Evolutionary conservation across 2,797 vertebrate genomes (phyloP).

Genomic region (Labroides dimidiatus): DNA sequence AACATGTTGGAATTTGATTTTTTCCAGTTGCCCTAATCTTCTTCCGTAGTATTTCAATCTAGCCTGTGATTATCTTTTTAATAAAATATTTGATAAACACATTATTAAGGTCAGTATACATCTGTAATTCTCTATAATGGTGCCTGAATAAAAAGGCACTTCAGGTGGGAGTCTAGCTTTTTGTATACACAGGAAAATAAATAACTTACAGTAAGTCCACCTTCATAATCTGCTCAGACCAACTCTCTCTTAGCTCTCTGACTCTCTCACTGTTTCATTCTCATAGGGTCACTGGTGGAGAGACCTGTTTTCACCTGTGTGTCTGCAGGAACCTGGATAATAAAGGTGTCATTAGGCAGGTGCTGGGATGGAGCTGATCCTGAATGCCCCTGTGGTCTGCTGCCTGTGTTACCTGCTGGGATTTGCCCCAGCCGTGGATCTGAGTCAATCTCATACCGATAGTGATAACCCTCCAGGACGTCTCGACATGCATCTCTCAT

Average conservation of each 20-base stretch:
- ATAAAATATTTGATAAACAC: constrained; percentile 30
- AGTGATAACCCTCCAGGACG: constrained; percentile 85
- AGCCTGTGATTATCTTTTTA: neutral
- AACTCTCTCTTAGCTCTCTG: neutral
- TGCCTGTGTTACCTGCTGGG: constrained; percentile 30
- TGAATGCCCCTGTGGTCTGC: constrained; percentile 31
- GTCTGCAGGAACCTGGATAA: constrained; percentile 54
- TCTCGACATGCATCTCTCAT: constrained; percentile 82
- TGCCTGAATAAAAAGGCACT: constrained; percentile 68
- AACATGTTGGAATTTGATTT: neutral
- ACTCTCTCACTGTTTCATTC: constrained; percentile 10
- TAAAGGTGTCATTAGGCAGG: constrained; percentile 69
- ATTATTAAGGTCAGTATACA: constrained; percentile 26
- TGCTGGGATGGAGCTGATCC: constrained; percentile 56
- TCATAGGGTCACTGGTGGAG: constrained; percentile 26
- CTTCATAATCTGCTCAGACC: constrained; percentile 21
- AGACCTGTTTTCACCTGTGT: constrained; percentile 51
- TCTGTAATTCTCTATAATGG: neutral
- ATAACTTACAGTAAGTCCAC: neutral
- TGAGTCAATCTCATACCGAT: constrained; percentile 85
- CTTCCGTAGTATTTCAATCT: neutral
- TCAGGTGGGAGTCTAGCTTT: constrained; percentile 18
- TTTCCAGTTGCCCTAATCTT: too few relatives aligned
- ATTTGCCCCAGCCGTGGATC: constrained; percentile 81
- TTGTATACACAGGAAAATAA: constrained; percentile 16